A percentile compares a stretch with the other conserved stretches of the same genome.
These are phyloP conservation scores for Syrista parreyssii DNA, from an alignment of 2,888 invertebrate species.

Conservation along the genomic window DNA sequence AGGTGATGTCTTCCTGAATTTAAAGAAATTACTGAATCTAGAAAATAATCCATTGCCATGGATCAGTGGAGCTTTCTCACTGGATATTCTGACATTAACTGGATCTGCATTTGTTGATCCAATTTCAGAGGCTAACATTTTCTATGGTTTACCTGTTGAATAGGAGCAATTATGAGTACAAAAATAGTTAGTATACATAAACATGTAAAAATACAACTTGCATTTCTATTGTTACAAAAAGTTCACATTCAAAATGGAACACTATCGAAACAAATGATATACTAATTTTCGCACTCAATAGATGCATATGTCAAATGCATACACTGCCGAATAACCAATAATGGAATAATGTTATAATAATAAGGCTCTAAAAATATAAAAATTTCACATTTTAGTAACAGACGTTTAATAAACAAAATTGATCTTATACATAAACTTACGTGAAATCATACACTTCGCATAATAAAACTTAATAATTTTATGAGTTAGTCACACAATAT, in stretches of 20 bases:
- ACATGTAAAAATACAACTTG: not conserved
- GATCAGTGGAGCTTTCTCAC: conserved; percentile 65
- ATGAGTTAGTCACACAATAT: conserved; percentile 22
- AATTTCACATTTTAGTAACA: not conserved
- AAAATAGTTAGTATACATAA: not conserved
- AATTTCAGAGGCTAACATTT: conserved; percentile 62
- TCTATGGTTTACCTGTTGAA: conserved; percentile 6
- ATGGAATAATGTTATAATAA: not conserved
- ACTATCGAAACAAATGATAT: not conserved
- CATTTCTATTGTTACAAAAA: not conserved
- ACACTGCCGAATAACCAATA: not conserved
- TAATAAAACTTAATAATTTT: conserved; percentile 6
- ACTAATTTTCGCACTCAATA: not conserved
- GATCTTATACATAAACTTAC: not conserved
- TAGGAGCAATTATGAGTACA: not conserved
- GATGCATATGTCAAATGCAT: not conserved
- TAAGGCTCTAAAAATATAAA: not conserved
- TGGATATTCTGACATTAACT: conserved; percentile 50
- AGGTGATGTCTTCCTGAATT: conserved; percentile 42
- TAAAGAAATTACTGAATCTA: conserved; percentile 53
- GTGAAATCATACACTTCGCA: not conserved
- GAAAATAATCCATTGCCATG: conserved; percentile 60
- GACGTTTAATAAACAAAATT: not conserved
- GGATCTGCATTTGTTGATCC: conserved; percentile 63
- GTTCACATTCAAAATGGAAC: not conserved